These are phyloP conservation scores for Clunio marinus DNA, from an alignment of 2,888 invertebrate species.

Conservation along the genomic window DNA sequence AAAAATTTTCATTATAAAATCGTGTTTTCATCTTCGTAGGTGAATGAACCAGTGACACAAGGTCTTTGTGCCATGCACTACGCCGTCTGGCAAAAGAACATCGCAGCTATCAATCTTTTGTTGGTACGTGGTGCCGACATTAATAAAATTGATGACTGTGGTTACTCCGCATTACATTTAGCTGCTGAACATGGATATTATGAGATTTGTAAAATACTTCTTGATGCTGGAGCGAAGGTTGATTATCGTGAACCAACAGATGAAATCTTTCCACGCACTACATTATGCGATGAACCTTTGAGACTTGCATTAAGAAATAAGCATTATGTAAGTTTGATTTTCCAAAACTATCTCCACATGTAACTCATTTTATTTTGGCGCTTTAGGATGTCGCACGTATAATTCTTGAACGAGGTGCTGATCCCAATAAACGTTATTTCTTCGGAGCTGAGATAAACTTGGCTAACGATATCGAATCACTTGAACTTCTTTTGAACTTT, in stretches of 20 bases:
- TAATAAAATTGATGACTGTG: conserved; percentile 81
- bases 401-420: conserved; percentile 77
- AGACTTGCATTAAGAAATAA: conserved; percentile 81
- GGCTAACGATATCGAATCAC: conserved; percentile 74
- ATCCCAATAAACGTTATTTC: conserved; percentile 88
- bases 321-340: conserved; percentile 58
- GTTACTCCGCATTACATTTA: conserved; percentile 85
- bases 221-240: conserved; percentile 74
- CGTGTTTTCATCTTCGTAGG: conserved; percentile 46
- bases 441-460: conserved; percentile 87
- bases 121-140: conserved; percentile 78
- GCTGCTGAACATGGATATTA: conserved; percentile 79
- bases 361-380: neutral
- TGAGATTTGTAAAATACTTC: conserved; percentile 65
- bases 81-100: conserved; percentile 81
- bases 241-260: conserved; percentile 71
- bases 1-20: neutral
- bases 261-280: conserved; percentile 67
- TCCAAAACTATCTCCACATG: neutral
- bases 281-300: conserved; percentile 81
- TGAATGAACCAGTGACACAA: conserved; percentile 75
- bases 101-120: conserved; percentile 74
- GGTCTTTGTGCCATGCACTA: conserved; percentile 87
- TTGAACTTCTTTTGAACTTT: conserved; percentile 75
- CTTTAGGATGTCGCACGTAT: conserved; percentile 61